Evolutionary conservation across 2,888 invertebrate species (phyloP), one percentile per base, ranked within the genome.

Genomic region (Lumbricus terrestris): DNA sequence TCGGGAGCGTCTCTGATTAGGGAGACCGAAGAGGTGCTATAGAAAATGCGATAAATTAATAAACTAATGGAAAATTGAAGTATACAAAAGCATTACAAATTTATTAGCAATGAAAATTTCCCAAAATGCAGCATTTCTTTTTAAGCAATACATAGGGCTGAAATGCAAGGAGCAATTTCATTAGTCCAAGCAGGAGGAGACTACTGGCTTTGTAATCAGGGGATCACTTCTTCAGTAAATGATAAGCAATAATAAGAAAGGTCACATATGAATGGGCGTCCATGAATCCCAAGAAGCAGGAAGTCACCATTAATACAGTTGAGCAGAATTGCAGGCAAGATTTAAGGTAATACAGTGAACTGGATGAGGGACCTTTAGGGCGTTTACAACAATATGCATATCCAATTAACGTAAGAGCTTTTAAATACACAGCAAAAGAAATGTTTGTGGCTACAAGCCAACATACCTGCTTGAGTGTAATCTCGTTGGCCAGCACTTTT

Each of bases 401-500:
- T 16, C 69, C n/a, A 69, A n/a, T n/a, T n/a, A n/a, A n/a, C n/a
- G n/a, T n/a, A n/a, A n/a, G n/a, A n/a, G n/a, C n/a, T n/a, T n/a
- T n/a, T n/a, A 69, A 69, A 69, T 69, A n/a, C 2, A n/a, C 29
- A 69, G n/a, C 6, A 69, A 69, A 69, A 69, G 11, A 69, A 69
- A 47, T 47, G 23, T 47, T 47, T 8, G 8, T 47, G 23, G 47
- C 23, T 1, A 88, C 29, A 33, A 38, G 40, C 23, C 38, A 38
- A 18, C 29, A 91, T 88, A 94, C 95, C 93, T 95, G 95, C 93
- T 95, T 95, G 92, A 95, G 95, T 82, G 94, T 94, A 91, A 95
- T 95, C 92, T 95, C 95, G 92, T 95, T 95, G 91, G 95, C 94
- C 82, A 95, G 93, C 33, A 93, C 93, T 93, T 95, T 95, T 35